Evolutionary conservation across 2,113 vertebrate genomes (phyloP).

Genomic region (Thunnus thynnus): DNA sequence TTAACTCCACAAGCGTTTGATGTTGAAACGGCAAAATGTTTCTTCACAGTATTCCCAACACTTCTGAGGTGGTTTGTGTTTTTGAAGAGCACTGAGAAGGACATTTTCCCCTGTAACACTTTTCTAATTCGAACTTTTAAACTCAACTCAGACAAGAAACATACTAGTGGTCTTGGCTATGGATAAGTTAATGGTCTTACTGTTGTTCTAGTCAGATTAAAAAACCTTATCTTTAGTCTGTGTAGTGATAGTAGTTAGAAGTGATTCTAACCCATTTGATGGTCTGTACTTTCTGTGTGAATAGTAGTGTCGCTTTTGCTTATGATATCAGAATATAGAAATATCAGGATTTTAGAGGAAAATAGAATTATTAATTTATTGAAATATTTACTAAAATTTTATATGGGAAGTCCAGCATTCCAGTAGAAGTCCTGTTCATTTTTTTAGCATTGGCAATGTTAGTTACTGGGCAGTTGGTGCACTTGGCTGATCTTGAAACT

Average conservation of each 20-base stretch:
- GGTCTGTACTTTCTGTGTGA: not conserved
- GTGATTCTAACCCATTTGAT: not conserved
- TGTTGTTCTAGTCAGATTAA: not conserved
- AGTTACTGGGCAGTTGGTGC: no score
- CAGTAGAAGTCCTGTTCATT: no score
- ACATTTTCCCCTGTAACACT: constrained; percentile 1
- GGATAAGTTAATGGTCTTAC: no score
- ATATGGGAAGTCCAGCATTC: no score
- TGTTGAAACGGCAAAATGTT: constrained; percentile 53
- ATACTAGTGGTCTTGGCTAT: not conserved
- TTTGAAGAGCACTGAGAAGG: constrained; percentile 27
- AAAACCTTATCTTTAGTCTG: not conserved
- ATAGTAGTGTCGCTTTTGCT: not conserved
- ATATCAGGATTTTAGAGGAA: no score
- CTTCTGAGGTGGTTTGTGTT: constrained; percentile 54
- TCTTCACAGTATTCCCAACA: constrained; percentile 45
- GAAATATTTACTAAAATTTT: no score
- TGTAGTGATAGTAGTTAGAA: not conserved
- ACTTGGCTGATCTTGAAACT: no score
- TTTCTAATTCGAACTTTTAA: constrained; percentile 36
- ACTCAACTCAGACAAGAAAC: not conserved
- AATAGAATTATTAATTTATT: no score
- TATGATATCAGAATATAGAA: no score
- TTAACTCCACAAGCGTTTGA: constrained; percentile 47
- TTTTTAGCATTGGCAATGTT: no score